Evolutionary conservation across 2,113 vertebrate genomes (phyloP), one percentile per base, ranked within the genome.

Genomic region (Leptobrachium leishanense): DNA sequence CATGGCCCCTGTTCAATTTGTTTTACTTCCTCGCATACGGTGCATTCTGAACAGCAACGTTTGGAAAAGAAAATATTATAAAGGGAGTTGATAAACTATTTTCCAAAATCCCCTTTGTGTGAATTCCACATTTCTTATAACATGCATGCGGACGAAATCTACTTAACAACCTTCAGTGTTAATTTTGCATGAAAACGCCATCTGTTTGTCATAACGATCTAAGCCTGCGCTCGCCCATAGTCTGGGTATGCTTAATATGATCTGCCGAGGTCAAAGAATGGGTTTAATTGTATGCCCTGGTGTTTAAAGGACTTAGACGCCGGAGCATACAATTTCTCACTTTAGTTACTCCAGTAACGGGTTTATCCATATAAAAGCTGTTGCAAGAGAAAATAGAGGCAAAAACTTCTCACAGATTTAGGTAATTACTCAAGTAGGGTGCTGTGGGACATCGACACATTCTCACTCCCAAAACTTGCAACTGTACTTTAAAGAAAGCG

Each of bases 131-230:
- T 67, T 83, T 84, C 71, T 64, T 64, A 81, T 83, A 83, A 79
- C 78, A 75, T 31, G 53, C 77, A 76, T 65, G 79, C 82, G 86
- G 87, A 86, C 64, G 78, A 74, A 81, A 90, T 74, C 82, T 85
- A 74, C 79, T 82, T 83, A 82, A 70, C 65, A 86, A 86, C 81
- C 77, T 83, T 81, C 79, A 83, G 83, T 46, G 81, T 86, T 88
- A 89, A 88, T 91, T 90, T 85, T 89, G 83, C 84, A 85, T 84
- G 87, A 87, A 91, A 90, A 91, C 73, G 63, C 90, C 89, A 91
- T 92, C 90, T 92, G 91, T 85, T 78, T 83, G 65, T 68, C 87
- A 86, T 63, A 82, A 83, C 87, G 87, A 84, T 86, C 83, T 87
- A 87, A 87, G 87, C 80, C 87, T 66, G 43, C 81, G 86, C 88